A percentile compares a stretch with the other conserved stretches of the same genome.
Conservation (phyloP, 2,113 vertebrate species). For the Clarias macrocephalus region DNA sequence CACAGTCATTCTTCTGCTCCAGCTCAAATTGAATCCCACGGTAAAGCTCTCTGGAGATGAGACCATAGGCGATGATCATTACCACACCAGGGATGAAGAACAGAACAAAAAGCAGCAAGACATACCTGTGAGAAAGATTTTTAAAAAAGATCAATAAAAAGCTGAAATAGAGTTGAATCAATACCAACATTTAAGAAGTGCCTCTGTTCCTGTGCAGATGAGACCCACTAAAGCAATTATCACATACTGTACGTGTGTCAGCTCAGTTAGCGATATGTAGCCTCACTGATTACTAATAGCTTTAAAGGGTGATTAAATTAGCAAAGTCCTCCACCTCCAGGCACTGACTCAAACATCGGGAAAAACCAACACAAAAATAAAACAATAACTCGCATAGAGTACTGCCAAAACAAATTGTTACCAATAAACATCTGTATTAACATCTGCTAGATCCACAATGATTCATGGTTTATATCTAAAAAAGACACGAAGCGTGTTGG, state of each 20-base stretch:
- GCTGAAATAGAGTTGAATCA: constrained; percentile 6
- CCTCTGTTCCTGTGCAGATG: not conserved
- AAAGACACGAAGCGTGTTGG: not conserved
- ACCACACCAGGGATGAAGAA: constrained; percentile 79
- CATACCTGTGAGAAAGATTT: constrained; percentile 67
- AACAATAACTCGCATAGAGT: not conserved
- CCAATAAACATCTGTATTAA: constrained; percentile 3
- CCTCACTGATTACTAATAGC: constrained; percentile 6
- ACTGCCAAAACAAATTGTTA: not conserved
- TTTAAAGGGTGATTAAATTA: not conserved
- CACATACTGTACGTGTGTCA: not conserved
- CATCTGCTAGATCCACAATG: not conserved
- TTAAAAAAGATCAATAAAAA: constrained; percentile 3
- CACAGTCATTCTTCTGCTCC: constrained; percentile 64
- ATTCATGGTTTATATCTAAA: not conserved
- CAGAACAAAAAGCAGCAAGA: constrained; percentile 72
- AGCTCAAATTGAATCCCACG: constrained; percentile 76
- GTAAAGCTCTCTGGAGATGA: constrained; percentile 79
- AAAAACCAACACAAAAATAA: not conserved
- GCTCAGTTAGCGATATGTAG: not conserved
- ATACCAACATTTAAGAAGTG: not conserved
- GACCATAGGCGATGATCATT: constrained; percentile 77
- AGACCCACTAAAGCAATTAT: constrained; percentile 17
- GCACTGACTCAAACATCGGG: not conserved
- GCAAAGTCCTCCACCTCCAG: not conserved